Percentiles rank a stretch among this genome's conserved stretches.
Conservation (phyloP, 2,113 vertebrate genomes). For the Paracanthobrama guichenoti region DNA sequence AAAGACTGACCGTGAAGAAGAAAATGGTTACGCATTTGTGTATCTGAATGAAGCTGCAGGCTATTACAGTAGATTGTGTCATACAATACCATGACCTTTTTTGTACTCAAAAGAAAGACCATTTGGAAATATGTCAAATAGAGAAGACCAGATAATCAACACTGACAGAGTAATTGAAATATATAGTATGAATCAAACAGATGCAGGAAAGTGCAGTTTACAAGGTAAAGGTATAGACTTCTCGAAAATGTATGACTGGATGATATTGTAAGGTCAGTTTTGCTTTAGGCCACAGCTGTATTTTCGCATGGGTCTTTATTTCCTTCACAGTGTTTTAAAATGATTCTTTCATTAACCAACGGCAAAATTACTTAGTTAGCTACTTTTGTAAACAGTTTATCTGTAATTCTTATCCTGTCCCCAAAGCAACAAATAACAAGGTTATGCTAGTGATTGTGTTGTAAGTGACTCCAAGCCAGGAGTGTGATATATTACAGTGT, state of each 20-base stretch:
- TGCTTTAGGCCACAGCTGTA: background rate
- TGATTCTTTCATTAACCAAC: background rate
- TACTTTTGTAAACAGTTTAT: conserved; percentile 6
- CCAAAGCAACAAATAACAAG: background rate
- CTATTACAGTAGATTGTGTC: background rate
- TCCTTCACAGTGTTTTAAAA: background rate
- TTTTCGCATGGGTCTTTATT: background rate
- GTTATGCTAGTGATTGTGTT: conserved; percentile 4
- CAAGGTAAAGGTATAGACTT: background rate
- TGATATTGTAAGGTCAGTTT: background rate
- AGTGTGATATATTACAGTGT: background rate
- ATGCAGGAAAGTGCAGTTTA: background rate
- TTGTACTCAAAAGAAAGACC: background rate
- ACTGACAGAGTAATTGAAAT: background rate
- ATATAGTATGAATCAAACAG: background rate
- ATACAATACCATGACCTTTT: background rate
- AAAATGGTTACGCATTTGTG: background rate
- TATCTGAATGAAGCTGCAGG: background rate
- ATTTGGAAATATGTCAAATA: background rate
- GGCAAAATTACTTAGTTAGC: conserved; percentile 4
- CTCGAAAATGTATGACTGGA: background rate
- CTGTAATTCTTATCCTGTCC: background rate
- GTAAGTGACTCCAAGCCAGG: background rate
- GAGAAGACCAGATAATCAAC: background rate
- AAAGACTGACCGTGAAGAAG: background rate